These are phyloP conservation scores for Microtus montanus DNA, from an alignment of 2,113 vertebrate species.

Conservation along the genomic window DNA sequence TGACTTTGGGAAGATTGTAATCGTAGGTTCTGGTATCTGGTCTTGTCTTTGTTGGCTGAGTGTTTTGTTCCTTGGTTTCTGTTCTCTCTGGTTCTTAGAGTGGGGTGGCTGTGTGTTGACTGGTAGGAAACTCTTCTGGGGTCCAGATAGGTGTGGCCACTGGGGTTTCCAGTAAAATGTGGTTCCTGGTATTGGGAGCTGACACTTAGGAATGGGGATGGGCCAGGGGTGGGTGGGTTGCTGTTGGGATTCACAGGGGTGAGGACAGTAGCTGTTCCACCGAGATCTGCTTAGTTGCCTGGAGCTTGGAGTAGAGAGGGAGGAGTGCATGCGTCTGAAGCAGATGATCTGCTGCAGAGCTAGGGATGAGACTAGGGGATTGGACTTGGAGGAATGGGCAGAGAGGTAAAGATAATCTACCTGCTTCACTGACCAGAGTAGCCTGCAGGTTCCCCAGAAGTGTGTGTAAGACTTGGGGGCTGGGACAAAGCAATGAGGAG, in stretches of 20 bases:
- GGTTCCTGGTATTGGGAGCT: not conserved
- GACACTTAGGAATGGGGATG: not conserved
- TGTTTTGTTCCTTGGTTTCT: not conserved
- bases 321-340: not conserved
- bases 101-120: not conserved
- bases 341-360: not conserved
- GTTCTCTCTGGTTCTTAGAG: not conserved
- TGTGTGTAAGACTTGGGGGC: not conserved
- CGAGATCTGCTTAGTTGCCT: not conserved
- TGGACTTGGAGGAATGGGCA: not conserved
- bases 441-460: not conserved
- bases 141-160: not conserved
- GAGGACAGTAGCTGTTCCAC: not conserved
- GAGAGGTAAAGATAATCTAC: not conserved
- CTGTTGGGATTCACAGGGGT: not conserved
- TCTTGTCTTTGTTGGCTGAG: not conserved
- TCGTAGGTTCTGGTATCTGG: not conserved
- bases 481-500: not conserved
- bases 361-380: not conserved
- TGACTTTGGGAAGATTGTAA: not conserved
- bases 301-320: not conserved
- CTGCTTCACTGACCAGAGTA: not conserved
- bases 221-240: not conserved
- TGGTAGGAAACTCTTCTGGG: not conserved
- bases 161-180: not conserved